These are phyloP conservation scores for Anastrepha ludens DNA, from an alignment of 1,140 invertebrate species.

Conservation along the genomic window DNA sequence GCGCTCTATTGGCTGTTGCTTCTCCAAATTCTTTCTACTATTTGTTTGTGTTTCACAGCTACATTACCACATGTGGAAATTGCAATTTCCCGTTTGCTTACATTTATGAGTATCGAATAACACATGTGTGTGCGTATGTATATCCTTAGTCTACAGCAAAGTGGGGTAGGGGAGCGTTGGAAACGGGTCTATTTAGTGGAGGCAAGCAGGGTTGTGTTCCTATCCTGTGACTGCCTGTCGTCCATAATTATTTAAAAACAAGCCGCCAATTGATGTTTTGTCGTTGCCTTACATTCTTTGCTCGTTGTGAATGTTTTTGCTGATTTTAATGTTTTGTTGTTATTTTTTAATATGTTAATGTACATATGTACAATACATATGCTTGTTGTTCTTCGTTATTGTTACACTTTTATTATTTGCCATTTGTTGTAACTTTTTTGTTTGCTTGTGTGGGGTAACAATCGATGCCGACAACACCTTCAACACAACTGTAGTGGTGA, in stretches of 20 bases:
- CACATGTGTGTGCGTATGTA: background rate
- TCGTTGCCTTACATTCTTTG: background rate
- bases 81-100: background rate
- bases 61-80: background rate
- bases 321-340: background rate
- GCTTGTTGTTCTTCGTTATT: background rate
- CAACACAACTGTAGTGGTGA: too few relatives aligned
- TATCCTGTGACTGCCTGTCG: background rate
- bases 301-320: background rate
- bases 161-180: too few relatives aligned
- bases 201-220: too few relatives aligned
- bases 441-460: background rate
- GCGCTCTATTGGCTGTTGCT: background rate
- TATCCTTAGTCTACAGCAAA: background rate
- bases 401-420: background rate
- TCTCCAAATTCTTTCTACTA: background rate
- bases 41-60: background rate
- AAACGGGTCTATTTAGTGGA: too few relatives aligned
- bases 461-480: conserved; percentile 16
- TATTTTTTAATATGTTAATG: background rate
- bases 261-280: conserved; percentile 4
- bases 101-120: background rate
- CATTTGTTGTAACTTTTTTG: background rate
- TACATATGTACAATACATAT: background rate
- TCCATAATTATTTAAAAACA: background rate